Conservation (phyloP, 2,888 invertebrate species). For the Arge pagana region DNA sequence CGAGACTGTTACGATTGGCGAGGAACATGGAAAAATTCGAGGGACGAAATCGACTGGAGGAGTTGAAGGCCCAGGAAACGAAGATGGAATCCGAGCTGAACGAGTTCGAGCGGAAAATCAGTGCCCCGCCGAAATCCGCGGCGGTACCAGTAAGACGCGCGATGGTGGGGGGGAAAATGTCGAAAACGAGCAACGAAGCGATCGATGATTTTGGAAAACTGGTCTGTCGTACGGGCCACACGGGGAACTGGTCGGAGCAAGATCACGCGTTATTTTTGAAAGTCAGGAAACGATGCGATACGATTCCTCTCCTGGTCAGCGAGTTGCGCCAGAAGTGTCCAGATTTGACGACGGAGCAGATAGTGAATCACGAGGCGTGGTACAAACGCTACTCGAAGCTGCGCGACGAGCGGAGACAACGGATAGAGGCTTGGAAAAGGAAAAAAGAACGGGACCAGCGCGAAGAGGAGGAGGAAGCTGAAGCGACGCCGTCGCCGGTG, state of each 20-base stretch:
- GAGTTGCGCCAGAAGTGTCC: slow-evolving; percentile 47
- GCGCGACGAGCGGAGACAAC: slow-evolving; percentile 55
- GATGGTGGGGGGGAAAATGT: neutral
- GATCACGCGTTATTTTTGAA: slow-evolving; percentile 50
- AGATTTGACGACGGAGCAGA: slow-evolving; percentile 49
- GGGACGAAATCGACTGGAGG: slow-evolving; percentile 31
- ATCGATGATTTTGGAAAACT: slow-evolving; percentile 43
- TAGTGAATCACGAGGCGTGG: slow-evolving; percentile 61
- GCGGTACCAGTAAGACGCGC: neutral
- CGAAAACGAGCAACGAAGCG: slow-evolving; percentile 30
- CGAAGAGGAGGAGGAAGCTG: slow-evolving; percentile 20
- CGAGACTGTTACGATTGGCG: slow-evolving; percentile 42
- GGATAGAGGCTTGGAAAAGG: slow-evolving; percentile 58
- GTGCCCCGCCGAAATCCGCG: neutral
- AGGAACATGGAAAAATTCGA: slow-evolving; percentile 46
- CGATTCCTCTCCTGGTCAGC: slow-evolving; percentile 40
- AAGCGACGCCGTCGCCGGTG: too few relatives aligned
- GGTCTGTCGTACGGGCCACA: slow-evolving; percentile 51
- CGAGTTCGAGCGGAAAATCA: slow-evolving; percentile 30
- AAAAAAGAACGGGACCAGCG: slow-evolving; percentile 35
- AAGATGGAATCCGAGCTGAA: slow-evolving; percentile 39
- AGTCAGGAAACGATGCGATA: slow-evolving; percentile 39
- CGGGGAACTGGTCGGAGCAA: slow-evolving; percentile 48
- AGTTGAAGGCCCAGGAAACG: slow-evolving; percentile 39
- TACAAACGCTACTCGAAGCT: slow-evolving; percentile 58